phyloP scores from a whole-genome alignment of 1,140 invertebrate genomes.

The Trichonephila inaurata region DNA sequence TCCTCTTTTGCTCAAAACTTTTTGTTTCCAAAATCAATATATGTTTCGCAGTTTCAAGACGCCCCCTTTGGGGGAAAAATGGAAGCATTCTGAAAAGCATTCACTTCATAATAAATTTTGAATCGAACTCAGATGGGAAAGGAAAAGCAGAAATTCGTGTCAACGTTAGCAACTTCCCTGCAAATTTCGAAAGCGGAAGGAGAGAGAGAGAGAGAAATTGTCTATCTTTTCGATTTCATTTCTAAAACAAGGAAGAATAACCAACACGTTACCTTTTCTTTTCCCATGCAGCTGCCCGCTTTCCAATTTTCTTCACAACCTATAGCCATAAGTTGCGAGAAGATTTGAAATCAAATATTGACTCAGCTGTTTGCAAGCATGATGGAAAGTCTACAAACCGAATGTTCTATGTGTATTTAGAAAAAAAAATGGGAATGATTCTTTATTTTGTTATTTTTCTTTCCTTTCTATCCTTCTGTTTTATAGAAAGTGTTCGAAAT shows the following conservation, averaged over 20 bases:
- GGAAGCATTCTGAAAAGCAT: neutral
- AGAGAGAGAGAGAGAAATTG: slow-evolving; percentile 34
- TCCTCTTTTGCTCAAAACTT: neutral
- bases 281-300: neutral
- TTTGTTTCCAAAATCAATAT: neutral
- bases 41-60: neutral
- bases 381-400: slow-evolving; percentile 27
- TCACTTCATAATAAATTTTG: slow-evolving; percentile 28
- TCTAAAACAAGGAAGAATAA: slow-evolving; percentile 8
- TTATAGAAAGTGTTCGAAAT: neutral
- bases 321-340: slow-evolving; percentile 31
- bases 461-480: neutral
- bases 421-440: neutral
- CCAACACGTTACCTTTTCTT: slow-evolving; percentile 38
- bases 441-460: neutral
- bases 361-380: slow-evolving; percentile 39
- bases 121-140: slow-evolving; percentile 15
- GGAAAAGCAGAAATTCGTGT: slow-evolving; percentile 50
- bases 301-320: slow-evolving; percentile 53
- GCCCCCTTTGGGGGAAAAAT: neutral
- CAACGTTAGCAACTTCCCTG: slow-evolving; percentile 56
- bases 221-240: slow-evolving; percentile 52
- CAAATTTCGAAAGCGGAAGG: neutral
- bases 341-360: slow-evolving; percentile 53
- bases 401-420: slow-evolving; percentile 15